Evolutionary conservation across 2,888 invertebrate genomes (phyloP), one percentile per base, ranked within the genome.

Genomic region (Nymphalis polychloros): DNA sequence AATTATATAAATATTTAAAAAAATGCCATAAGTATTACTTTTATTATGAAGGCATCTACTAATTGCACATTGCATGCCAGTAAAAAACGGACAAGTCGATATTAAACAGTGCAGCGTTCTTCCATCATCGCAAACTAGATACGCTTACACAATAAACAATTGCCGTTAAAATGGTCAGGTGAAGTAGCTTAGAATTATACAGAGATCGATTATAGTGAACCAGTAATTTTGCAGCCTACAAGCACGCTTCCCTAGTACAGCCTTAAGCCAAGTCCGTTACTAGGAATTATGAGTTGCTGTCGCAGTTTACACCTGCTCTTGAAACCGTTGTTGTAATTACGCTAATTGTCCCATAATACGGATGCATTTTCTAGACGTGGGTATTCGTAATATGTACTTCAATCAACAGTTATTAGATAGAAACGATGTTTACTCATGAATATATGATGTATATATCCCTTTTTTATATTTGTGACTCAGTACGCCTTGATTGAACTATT

Each of bases 261-360:
- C 89, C 89, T 84, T 84, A 85, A 90, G 90, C 86, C 83, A 82
- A 84, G 85, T 83, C 90, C 87, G 89, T 89, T 90, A 86, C 87
- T 84, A 88, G 85, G 85, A 87, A 90, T 90, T 89, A 89, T 89
- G 86, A 89, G 82, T 84, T 74, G 81, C 78, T 78, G 81, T 83
- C 81, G 82, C 80, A 81, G 80, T 81, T 81, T 86, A 84, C 92
- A 92, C 92, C 92, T 92, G 92, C 90, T 82, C 78, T 80, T 83
- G 78, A 84, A 89, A 89, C 89, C 84, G 89, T 90, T 88, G 82
- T 81, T 74, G 81, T 88, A 89, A 89, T 89, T 89, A 86, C 85
- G 75, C 81, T 90, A 90, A 90, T 91, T 90, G 87, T 88, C 81
- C 76, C 65, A 67, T 72, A 70, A 76, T 73, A 74, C 72, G 67